Conservation (phyloP, 2,888 invertebrate species). For the Anoplius nigerrimus region DNA sequence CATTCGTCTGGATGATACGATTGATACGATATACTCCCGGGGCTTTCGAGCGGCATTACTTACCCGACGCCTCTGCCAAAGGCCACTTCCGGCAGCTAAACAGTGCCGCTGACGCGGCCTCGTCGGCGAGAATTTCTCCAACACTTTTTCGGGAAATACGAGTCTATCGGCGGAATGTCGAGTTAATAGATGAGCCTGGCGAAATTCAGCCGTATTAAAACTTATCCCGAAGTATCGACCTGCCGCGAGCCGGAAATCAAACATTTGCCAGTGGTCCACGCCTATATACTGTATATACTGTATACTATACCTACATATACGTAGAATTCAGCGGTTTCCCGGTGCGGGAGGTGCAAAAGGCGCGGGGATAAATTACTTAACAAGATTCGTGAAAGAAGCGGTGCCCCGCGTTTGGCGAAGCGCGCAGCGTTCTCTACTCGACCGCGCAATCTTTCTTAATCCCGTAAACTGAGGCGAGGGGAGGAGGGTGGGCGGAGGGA, state of each 20-base stretch:
- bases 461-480: slow-evolving; percentile 37
- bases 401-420: slow-evolving; percentile 13
- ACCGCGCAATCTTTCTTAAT: slow-evolving; percentile 45
- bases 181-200: too few relatives aligned
- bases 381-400: slow-evolving; percentile 13
- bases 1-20: slow-evolving; percentile 29
- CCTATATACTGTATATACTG: too few relatives aligned
- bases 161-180: too few relatives aligned
- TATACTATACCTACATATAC: too few relatives aligned
- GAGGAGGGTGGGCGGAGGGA: background rate
- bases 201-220: too few relatives aligned
- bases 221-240: too few relatives aligned
- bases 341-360: background rate
- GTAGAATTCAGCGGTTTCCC: background rate
- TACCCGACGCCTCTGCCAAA: background rate
- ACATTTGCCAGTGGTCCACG: too few relatives aligned
- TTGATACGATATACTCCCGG: slow-evolving; percentile 11
- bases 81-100: background rate
- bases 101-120: background rate
- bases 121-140: too few relatives aligned
- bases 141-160: too few relatives aligned
- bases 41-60: slow-evolving; percentile 7
- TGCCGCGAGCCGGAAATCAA: too few relatives aligned
- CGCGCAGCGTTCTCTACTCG: slow-evolving; percentile 5
- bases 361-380: slow-evolving; percentile 14